Conservation (phyloP, 2,888 invertebrate genomes). For the Zele albiditarsus region DNA sequence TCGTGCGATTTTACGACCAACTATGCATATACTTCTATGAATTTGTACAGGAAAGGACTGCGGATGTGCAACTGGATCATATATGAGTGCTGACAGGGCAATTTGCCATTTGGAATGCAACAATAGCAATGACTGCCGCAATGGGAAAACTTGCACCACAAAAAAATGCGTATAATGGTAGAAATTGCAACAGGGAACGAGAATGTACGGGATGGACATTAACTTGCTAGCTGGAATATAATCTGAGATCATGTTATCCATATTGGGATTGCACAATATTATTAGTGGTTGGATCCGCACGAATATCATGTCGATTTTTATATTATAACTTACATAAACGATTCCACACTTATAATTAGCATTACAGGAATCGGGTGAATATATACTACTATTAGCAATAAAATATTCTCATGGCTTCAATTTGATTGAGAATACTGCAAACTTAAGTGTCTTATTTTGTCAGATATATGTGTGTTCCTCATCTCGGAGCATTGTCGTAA, state of each 20-base stretch:
- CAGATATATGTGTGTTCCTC: too few relatives aligned
- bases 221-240: too few relatives aligned
- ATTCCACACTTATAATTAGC: neutral
- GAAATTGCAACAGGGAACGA: too few relatives aligned
- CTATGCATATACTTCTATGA: neutral
- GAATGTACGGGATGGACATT: too few relatives aligned
- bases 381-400: neutral
- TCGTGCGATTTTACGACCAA: neutral
- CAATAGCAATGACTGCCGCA: neutral
- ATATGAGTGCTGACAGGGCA: neutral
- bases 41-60: neutral
- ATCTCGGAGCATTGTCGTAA: too few relatives aligned
- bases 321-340: neutral
- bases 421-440: neutral
- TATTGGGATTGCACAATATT: too few relatives aligned
- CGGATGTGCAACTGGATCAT: neutral
- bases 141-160: neutral
- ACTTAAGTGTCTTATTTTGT: too few relatives aligned
- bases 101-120: neutral
- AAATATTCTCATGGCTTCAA: neutral
- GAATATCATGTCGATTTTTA: too few relatives aligned
- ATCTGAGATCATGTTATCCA: too few relatives aligned
- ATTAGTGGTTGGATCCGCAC: too few relatives aligned
- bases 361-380: neutral
- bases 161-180: neutral